A percentile compares a stretch with the other conserved stretches of the same genome.
Conservation (phyloP, 2,113 vertebrate genomes). For the Sclerurus mexicanus region DNA sequence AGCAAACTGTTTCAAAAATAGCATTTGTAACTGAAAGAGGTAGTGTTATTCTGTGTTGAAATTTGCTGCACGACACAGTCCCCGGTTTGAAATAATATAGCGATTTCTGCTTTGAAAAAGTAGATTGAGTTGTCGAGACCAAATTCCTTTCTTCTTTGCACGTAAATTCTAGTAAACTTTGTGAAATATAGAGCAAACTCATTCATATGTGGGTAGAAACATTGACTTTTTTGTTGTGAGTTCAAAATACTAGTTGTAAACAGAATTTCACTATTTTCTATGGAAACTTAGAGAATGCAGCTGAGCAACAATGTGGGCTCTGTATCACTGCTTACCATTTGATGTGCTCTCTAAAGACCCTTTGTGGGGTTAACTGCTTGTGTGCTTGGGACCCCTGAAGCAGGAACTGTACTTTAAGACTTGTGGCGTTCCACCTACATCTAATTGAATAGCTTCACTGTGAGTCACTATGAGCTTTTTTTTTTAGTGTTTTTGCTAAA, state of each 20-base stretch:
- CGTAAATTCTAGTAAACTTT: not conserved
- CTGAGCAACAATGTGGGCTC: fast-evolving
- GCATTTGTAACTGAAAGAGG: not conserved
- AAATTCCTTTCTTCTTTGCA: not conserved
- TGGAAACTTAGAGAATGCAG: not conserved
- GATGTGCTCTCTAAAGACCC: not conserved
- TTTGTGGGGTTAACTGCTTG: not conserved
- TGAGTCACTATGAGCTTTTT: not conserved
- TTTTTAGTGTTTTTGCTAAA: not conserved
- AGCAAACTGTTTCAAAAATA: not conserved
- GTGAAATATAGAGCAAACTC: not conserved
- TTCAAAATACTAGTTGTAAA: not conserved
- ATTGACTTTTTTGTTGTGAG: not conserved
- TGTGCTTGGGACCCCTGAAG: not conserved
- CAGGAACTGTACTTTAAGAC: not conserved
- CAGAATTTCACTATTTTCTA: not conserved
- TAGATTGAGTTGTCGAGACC: not conserved
- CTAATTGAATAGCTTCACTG: not conserved
- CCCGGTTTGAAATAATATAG: not conserved
- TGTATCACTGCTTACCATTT: not conserved
- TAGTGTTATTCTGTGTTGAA: not conserved
- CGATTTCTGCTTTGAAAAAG: not conserved
- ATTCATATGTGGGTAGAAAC: not conserved
- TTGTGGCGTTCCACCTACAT: not conserved
- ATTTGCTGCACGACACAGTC: not conserved